Conservation (phyloP, 2,113 vertebrate genomes). For the Erythrocebus patas region DNA sequence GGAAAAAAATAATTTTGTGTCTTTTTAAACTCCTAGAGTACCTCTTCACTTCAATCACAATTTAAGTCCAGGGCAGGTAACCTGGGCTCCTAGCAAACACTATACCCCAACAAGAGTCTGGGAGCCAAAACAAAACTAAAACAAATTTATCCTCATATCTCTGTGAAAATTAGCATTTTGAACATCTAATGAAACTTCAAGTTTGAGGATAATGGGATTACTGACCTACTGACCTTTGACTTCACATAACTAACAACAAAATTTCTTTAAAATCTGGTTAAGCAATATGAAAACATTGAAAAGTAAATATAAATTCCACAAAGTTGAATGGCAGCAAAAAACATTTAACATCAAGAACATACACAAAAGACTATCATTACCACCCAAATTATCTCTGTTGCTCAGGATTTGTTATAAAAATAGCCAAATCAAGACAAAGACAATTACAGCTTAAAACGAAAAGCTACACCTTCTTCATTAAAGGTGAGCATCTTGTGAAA, state of each 20-base stretch:
- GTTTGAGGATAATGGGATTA: neutral
- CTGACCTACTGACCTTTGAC: neutral
- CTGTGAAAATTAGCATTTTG: neutral
- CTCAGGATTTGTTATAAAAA: conserved; percentile 21
- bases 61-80: neutral
- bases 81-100: neutral
- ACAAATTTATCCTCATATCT: neutral
- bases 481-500: neutral
- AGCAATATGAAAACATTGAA: neutral
- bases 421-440: conserved; percentile 30
- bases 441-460: neutral
- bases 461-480: neutral
- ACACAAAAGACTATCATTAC: neutral
- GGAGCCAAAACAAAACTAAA: neutral
- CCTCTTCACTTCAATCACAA: neutral
- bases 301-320: conserved; percentile 1
- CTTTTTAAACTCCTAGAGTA: neutral
- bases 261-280: neutral
- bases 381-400: neutral
- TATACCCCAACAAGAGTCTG: neutral
- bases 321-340: neutral
- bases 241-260: neutral
- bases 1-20: neutral
- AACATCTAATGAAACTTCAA: neutral
- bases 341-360: neutral